Evolutionary conservation across 2,113 vertebrate species (phyloP), one percentile per base, ranked within the genome.

Genomic region (Piaya cayana): DNA sequence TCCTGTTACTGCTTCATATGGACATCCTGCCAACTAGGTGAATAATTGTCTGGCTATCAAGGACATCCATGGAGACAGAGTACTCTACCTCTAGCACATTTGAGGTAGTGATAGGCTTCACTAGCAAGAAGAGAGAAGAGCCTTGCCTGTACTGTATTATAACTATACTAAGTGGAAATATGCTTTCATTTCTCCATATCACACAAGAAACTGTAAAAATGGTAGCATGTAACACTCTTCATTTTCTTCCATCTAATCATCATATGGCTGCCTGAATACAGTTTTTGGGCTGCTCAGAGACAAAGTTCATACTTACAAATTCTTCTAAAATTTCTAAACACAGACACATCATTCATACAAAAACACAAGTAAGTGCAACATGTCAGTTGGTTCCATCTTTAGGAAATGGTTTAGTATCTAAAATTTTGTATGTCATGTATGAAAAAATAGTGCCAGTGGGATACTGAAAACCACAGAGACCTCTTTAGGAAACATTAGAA

Each of bases 391-490:
- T 96, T 88, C 97, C 71, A 85, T 96, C 74, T 91, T 96, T 89
- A 76, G 55, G 60, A 96, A 96, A 90, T 75, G 39, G 78, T 74
- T 94, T 86, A 60, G 34, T 55, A 74, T 55, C 79, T 85, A 96
- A 84, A 70, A 93, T 90, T 93, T 92, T 64, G 19, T 92, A 84
- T 90, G 68, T 39, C 13, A 6, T 62, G 37, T 88, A 92, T 42
- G 64, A 96, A 95, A 92, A 97, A 97, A 92, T 69, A 86, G 55
- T 90, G 58, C 59, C 87, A 96, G 70, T 47, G 86, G 65, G 88
- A 88, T 95, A 97, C 23, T 92, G 70, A 95, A 97, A 97, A 93
- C 71, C 92, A 92, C 70, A 88, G 93, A 96, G 71, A 94, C 55
- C 42, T 96, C 86, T 90, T 56, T 60, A 93, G 93, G 92, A 95